Evolutionary conservation across 2,888 invertebrate species (phyloP).

Genomic region (Parochlus steinenii): DNA sequence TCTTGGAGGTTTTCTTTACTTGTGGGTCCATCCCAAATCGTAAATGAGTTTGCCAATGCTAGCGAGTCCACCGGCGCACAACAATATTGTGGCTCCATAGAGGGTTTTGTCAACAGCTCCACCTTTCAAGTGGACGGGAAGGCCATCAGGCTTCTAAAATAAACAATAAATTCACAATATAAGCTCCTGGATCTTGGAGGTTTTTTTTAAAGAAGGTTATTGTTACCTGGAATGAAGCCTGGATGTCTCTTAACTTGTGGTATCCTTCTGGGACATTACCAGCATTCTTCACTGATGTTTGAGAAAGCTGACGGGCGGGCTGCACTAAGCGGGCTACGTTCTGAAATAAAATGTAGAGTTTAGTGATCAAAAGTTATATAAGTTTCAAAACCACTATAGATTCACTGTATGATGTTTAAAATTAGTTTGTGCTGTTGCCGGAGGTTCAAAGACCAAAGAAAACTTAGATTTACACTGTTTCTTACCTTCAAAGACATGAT

Average conservation of each 20-base stretch:
- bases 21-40: constrained; percentile 3
- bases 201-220: no score
- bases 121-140: constrained; percentile 11
- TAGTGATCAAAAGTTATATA: no score
- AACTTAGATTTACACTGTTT: no score
- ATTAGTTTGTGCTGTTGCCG: no score
- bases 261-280: constrained; percentile 5
- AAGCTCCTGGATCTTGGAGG: not conserved
- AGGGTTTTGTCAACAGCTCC: constrained; percentile 5
- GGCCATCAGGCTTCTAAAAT: constrained; percentile 11
- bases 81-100: constrained; percentile 1
- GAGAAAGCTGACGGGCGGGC: constrained; percentile 6
- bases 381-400: no score
- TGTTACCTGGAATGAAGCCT: constrained; percentile 10
- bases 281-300: not conserved
- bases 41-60: not conserved
- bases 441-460: no score
- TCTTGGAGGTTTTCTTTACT: no score
- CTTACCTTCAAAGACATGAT: no score
- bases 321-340: constrained; percentile 1
- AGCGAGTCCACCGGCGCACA: not conserved
- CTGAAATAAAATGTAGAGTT: not conserved
- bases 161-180: not conserved
- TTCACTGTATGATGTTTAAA: no score
- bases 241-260: constrained; percentile 4